Conservation (phyloP, 92 coral and sea anemone species). For the Paramuricea clavata region DNA sequence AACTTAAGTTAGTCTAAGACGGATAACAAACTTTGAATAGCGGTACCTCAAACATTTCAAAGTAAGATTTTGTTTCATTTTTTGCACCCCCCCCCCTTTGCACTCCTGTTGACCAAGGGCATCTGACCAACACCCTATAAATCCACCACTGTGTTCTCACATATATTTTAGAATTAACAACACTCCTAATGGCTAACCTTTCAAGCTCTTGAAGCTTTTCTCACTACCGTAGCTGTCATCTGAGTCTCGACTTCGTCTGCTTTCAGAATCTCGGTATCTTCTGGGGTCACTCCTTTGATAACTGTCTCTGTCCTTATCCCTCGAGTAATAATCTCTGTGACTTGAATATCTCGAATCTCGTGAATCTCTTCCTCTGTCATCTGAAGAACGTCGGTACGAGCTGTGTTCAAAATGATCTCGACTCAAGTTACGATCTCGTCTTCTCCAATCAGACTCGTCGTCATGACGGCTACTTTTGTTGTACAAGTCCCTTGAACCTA, state of each 20-base stretch:
- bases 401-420: constrained; percentile 73
- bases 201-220: constrained; percentile 28
- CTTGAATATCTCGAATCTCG: constrained; percentile 71
- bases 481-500: constrained; percentile 58
- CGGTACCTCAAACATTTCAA: no score
- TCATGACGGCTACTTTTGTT: constrained; percentile 70
- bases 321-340: constrained; percentile 71
- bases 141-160: no score
- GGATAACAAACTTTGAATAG: no score
- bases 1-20: no score
- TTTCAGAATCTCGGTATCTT: constrained; percentile 69
- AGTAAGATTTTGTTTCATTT: no score
- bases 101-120: no score
- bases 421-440: constrained; percentile 72
- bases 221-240: constrained; percentile 73
- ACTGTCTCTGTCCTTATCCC: constrained; percentile 54
- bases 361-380: constrained; percentile 71
- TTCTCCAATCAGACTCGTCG: constrained; percentile 77
- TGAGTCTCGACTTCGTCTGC: constrained; percentile 71
- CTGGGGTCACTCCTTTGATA: constrained; percentile 65
- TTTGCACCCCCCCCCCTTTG: no score
- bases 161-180: no score
- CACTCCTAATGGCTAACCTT: background rate
- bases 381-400: constrained; percentile 54
- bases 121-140: no score